Evolutionary conservation across 1,140 invertebrate species (phyloP).

Genomic region (Drosophila mojavensis): DNA sequence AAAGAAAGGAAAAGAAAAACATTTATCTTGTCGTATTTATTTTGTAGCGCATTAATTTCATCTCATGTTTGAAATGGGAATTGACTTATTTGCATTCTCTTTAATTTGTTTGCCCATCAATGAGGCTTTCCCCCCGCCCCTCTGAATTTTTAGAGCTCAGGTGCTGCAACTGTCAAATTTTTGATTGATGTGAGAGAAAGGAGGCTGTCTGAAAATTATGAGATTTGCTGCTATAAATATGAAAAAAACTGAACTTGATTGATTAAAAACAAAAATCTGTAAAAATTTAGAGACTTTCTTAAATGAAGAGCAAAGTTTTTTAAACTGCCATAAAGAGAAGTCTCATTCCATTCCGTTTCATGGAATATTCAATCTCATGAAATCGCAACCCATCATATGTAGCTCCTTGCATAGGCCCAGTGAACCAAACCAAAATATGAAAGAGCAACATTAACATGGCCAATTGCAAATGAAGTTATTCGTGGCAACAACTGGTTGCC

Average conservation of each 20-base stretch:
- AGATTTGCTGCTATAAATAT: conserved; percentile 47
- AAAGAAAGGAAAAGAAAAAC: conserved; percentile 40
- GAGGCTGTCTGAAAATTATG: conserved; percentile 47
- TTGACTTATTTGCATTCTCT: conserved; percentile 79
- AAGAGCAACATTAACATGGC: conserved; percentile 49
- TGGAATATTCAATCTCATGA: no score
- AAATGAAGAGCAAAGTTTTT: not conserved
- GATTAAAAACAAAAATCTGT: conserved; percentile 25
- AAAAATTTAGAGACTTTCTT: not conserved
- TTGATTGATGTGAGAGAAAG: conserved; percentile 62
- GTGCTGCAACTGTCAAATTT: conserved; percentile 67
- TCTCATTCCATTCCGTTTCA: not conserved
- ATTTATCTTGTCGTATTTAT: conserved; percentile 82
- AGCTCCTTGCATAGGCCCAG: not conserved
- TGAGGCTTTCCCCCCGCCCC: conserved; percentile 2
- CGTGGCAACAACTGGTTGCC: conserved; percentile 42
- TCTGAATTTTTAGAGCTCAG: conserved; percentile 23
- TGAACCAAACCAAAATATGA: conserved; percentile 8
- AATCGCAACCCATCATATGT: not conserved
- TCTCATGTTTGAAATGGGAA: conserved; percentile 65
- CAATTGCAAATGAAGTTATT: conserved; percentile 68
- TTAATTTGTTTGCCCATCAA: conserved; percentile 73
- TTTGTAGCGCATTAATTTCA: conserved; percentile 78
- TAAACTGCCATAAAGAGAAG: not conserved
- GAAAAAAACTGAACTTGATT: conserved; percentile 12